Evolutionary conservation across 2,113 vertebrate species (phyloP), one percentile per base, ranked within the genome.

Genomic region (Ceyx cyanopectus): DNA sequence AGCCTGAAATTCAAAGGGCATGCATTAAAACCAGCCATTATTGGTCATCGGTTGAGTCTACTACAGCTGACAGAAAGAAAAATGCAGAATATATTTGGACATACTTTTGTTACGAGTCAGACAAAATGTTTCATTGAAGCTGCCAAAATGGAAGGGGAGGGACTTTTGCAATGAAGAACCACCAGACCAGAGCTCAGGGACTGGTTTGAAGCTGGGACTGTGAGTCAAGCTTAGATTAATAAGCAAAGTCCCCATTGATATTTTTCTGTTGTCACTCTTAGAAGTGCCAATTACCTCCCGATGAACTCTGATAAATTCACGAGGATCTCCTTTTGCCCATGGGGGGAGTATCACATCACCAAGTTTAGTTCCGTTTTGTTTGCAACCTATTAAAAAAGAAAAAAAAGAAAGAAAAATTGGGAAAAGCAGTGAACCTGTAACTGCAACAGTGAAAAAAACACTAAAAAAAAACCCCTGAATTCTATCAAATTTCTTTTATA

Each of bases 281-380:
- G 65, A 89, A 77, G 22, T 7, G 46, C 43, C 50, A 20, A 79
- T 90, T 97, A 99, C 99, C 98, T 99, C 98, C 81, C 99, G 98
- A 97, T 99, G 99, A 79, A 99, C 99, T 85, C 99, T 96, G 97
- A 99, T 99, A 96, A 99, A 99, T 97, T 99, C 99, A 46, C 99
- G 98, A 3, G 99, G 99, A 97, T 99, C 99, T 29, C 99, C 99
- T 96, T 99, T 99, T 53, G 99, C 99, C 99, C 99, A 99, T 0
- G 99, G 98, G 6, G 99, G 99, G 37, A 99, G 98, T 85, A 99
- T 98, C 17, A 99, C 99, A 54, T 99, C 99, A 7, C 98, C 98
- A 54, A 99, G 98, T 81, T 98, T 99, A 77, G 98, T 99, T 92
- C 99, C 99, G 27, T 99, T 99, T 97, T 99, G 99, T 93, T 99